These are phyloP conservation scores for Lampris megalopsis DNA, from an alignment of 2,113 vertebrate genomes.

Conservation along the genomic window DNA sequence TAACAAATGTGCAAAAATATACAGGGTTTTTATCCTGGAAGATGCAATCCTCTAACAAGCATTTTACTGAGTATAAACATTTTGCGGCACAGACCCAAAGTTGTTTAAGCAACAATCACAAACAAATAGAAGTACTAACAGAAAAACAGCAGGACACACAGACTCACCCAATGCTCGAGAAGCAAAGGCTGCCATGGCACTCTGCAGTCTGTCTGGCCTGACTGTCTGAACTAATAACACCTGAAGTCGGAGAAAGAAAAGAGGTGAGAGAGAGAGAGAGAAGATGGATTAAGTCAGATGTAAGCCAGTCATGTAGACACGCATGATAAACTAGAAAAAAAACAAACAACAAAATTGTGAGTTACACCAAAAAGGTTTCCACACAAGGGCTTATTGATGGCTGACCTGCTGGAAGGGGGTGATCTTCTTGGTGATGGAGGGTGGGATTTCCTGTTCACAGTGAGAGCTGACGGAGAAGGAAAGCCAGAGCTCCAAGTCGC, in stretches of 20 bases:
- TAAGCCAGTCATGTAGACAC: not conserved
- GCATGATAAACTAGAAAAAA: not conserved
- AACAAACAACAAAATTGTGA: not conserved
- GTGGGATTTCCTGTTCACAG: conserved; percentile 95
- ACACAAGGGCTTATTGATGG: conserved; percentile 31
- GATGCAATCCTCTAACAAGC: too few relatives aligned
- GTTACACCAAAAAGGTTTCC: not conserved
- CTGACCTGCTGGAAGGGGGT: conserved; percentile 95
- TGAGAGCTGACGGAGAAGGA: conserved; percentile 89
- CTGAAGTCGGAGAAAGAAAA: conserved; percentile 56
- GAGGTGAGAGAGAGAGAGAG: not conserved
- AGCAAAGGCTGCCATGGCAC: conserved; percentile 90
- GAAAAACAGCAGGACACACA: not conserved
- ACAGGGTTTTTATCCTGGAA: too few relatives aligned
- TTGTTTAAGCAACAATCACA: too few relatives aligned
- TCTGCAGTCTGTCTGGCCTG: conserved; percentile 92
- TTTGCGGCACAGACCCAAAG: too few relatives aligned
- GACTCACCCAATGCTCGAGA: conserved; percentile 90
- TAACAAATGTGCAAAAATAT: too few relatives aligned
- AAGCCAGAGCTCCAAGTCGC: conserved; percentile 89
- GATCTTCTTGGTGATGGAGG: conserved; percentile 87
- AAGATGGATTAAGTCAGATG: not conserved
- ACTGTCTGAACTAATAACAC: conserved; percentile 93
- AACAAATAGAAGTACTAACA: not conserved
- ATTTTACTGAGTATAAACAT: too few relatives aligned